Evolutionary conservation across 2,888 invertebrate genomes (phyloP).

Genomic region (Maniola hyperantus): DNA sequence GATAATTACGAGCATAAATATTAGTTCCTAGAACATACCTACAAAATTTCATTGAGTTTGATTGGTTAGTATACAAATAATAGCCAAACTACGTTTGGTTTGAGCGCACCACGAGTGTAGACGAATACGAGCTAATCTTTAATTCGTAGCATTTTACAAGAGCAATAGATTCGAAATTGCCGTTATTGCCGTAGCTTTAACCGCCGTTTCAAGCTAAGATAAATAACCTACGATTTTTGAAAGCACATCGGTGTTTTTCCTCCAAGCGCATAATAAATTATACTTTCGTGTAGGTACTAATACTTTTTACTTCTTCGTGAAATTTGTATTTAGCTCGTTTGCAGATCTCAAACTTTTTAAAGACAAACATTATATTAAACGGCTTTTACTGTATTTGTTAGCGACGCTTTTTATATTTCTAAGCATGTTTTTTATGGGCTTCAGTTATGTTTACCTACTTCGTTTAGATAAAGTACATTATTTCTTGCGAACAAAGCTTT

Average conservation of each 20-base stretch:
- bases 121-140: background rate
- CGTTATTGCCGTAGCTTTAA: constrained; percentile 18
- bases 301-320: constrained; percentile 18
- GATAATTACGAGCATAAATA: no score
- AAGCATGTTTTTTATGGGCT: background rate
- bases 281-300: constrained; percentile 8
- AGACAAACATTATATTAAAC: background rate
- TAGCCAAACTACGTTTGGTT: no score
- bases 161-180: constrained; percentile 1
- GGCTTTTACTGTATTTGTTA: background rate
- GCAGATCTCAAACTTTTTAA: background rate
- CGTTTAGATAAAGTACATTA: background rate
- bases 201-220: constrained; percentile 23
- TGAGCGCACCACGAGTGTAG: no score
- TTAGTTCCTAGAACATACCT: no score
- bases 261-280: constrained; percentile 23
- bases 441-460: background rate
- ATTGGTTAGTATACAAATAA: no score
- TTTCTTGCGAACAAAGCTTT: background rate
- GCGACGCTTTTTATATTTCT: background rate
- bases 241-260: constrained; percentile 21
- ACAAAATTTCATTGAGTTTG: no score
- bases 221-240: constrained; percentile 24
- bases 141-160: background rate
- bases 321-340: background rate